Base-by-base conservation (phyloP, 2,113 vertebrate species). In the Taurulus bubalis region DNA sequence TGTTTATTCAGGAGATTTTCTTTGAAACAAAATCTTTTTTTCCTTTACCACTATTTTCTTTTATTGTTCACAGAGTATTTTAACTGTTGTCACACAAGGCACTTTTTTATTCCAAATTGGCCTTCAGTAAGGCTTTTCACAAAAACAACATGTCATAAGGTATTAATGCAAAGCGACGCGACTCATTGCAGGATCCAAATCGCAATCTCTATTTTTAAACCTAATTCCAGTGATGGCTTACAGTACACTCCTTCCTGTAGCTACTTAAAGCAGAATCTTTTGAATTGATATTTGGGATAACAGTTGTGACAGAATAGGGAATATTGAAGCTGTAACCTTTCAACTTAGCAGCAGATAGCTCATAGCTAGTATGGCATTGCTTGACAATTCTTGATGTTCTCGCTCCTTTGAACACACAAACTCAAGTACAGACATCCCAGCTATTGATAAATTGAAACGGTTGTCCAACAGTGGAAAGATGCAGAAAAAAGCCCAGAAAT, bases 241-340 rank as follows among this genome's bases (percentile, higher is more conserved):
- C 56, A 67, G 60, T 71, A 22, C 70, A 66, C 67, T 86, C 70
- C 59, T 28, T 83, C 22, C 63, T 80, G 32, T 28, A 40, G 36
- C 77, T 66, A 38, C 71, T 85, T 83, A 34, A 76, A 90, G 73
- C 34, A 47, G 15, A 5, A 15, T 51, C 77, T 77, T 90, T 89
- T 71, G 30, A 85, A 85, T n/a, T 72, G 36, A 68, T 84, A 82
- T 91, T 82, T 77, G 73, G 40, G 9, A 75, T 24, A 89, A 75
- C 82, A 89, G 56, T 58, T 87, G 56, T 90, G 90, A 90, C 92
- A 92, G 87, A 84, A 85, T 40, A 45, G 73, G 80, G 65, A 79
- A 60, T 77, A 72, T 82, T 91, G 79, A 91, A 83, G 80, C 62
- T 72, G 30, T 82, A 76, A 74, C 80, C 79, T 91, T 86, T 87